A percentile compares a stretch with the other conserved stretches of the same genome.
Conservation (phyloP, 2,888 invertebrate genomes). For the Phengaris arion region DNA sequence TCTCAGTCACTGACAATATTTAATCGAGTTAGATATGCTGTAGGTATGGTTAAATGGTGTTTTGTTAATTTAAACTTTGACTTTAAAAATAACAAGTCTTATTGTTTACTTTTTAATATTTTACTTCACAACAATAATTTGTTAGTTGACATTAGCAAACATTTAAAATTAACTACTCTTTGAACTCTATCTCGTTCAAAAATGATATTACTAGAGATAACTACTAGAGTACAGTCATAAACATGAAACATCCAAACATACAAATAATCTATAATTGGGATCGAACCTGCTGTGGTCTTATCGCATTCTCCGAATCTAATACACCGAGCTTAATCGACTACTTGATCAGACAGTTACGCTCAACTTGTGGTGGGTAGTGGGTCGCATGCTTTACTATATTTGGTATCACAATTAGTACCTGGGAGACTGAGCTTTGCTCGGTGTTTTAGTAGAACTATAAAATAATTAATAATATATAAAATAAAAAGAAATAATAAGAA, state of each 20-base stretch:
- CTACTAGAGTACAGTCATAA: background rate
- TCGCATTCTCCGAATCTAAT: constrained; percentile 26
- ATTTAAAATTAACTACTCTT: background rate
- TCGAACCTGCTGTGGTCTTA: constrained; percentile 17
- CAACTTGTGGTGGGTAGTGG: constrained; percentile 1
- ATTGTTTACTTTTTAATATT: too few relatives aligned
- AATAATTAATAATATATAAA: too few relatives aligned
- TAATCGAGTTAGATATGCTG: too few relatives aligned
- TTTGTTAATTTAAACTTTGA: too few relatives aligned
- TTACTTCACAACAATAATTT: background rate
- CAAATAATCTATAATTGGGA: constrained; percentile 29
- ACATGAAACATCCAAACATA: background rate
- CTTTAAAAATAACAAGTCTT: too few relatives aligned
- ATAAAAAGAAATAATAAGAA: too few relatives aligned
- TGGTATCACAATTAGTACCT: too few relatives aligned
- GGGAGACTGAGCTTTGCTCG: too few relatives aligned
- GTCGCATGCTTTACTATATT: background rate
- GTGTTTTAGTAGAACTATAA: too few relatives aligned
- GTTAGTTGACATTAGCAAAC: background rate
- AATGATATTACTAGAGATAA: background rate
- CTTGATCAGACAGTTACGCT: constrained; percentile 14
- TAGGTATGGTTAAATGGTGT: too few relatives aligned
- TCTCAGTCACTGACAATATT: too few relatives aligned
- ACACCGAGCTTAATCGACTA: constrained; percentile 27
- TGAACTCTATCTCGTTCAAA: background rate